Conservation (phyloP, 2,797 vertebrate genomes). For the Selene dorsalis region DNA sequence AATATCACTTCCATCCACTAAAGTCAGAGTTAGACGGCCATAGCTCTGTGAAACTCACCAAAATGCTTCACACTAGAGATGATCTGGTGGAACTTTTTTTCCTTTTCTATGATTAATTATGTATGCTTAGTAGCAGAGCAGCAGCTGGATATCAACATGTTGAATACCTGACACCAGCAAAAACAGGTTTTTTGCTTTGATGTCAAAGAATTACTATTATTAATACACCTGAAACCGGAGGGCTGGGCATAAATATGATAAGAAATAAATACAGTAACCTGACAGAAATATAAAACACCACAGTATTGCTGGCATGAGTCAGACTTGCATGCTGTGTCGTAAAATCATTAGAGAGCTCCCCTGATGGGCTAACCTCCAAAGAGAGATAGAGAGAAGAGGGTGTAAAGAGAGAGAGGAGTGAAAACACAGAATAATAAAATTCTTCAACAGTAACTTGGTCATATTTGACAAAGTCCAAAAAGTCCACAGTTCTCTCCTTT, state of each 20-base stretch:
- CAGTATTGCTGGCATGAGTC: conserved; percentile 50
- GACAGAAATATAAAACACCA: conserved; percentile 55
- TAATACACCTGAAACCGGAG: not conserved
- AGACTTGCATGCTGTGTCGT: conserved; percentile 66
- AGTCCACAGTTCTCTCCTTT: conserved; percentile 16
- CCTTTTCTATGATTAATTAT: not conserved
- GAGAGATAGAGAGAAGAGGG: not conserved
- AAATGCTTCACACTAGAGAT: not conserved
- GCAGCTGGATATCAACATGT: not conserved
- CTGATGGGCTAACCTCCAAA: conserved; percentile 58
- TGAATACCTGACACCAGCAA: not conserved
- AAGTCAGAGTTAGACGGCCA: not conserved
- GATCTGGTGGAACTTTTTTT: not conserved
- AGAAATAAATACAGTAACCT: conserved; percentile 25
- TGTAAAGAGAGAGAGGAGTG: not conserved
- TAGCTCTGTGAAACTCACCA: not conserved
- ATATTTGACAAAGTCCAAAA: conserved; percentile 52
- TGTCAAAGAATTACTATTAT: not conserved
- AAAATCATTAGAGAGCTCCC: conserved; percentile 76
- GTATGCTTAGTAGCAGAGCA: not conserved
- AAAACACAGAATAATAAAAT: conserved; percentile 38
- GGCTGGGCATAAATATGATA: not conserved
- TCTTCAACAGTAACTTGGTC: conserved; percentile 33
- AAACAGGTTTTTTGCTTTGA: conserved; percentile 5
- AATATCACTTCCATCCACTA: not conserved